phyloP scores from a whole-genome alignment of 2,113 vertebrate genomes.

The Muntiacus reevesi region DNA sequence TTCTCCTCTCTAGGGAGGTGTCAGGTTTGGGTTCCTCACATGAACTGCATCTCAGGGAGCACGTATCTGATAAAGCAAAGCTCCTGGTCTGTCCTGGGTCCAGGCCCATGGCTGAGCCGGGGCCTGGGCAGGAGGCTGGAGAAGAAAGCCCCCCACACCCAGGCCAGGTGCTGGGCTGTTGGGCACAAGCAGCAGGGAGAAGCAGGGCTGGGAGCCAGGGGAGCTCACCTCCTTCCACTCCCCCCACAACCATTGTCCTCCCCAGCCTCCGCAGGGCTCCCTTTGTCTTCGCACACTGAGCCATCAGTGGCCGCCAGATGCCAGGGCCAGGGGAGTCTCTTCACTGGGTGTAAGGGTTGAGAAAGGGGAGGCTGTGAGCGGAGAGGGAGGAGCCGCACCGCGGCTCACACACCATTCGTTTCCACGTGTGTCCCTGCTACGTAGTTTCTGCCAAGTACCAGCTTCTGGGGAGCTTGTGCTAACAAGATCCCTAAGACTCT shows the following conservation, averaged over 20 bases:
- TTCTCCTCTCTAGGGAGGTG: neutral
- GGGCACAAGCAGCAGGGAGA: fast-evolving
- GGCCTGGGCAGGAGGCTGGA: neutral
- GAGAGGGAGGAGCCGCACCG: neutral
- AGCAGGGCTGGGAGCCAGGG: neutral
- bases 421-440: too few relatives aligned
- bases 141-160: neutral
- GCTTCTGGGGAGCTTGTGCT: neutral
- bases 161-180: neutral
- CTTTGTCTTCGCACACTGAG: neutral
- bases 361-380: neutral
- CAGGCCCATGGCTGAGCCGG: neutral
- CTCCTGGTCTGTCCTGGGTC: neutral
- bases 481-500: neutral
- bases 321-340: neutral
- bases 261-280: neutral
- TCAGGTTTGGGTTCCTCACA: neutral
- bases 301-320: neutral
- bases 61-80: neutral
- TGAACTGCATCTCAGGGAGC: neutral
- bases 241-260: neutral
- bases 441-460: neutral
- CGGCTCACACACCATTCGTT: fast-evolving
- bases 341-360: neutral
- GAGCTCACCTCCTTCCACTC: neutral